Base-by-base conservation (phyloP, 2,888 invertebrate genomes). In the Stenodera caucasica region DNA sequence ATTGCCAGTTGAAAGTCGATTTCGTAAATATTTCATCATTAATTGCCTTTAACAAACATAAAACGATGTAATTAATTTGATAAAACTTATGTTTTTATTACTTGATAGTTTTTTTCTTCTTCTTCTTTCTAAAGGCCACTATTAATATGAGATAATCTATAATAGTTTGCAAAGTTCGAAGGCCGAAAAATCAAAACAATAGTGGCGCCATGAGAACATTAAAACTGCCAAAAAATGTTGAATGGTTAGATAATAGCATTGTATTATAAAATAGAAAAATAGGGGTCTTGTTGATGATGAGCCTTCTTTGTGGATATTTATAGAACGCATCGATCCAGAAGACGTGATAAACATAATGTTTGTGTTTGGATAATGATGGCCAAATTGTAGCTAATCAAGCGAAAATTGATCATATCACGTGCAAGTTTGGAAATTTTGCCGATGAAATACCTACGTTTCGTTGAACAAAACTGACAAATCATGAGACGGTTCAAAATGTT, bases 151-250 rank as follows among this genome's bases (percentile, higher is more conserved):
- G 37, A 40, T 40, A 40, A 40, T 40, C 37, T 15, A 40, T 35
- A 35, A 14, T 14, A 8, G 18, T 40, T 40, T 40, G 37, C 37
- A 40, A 40, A 40, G 37, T 40, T 40, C 8, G 15, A 18, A 40
- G 37, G 8, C 5, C 3, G 37, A 40, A 40, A 18, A 15, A 40
- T 40, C 37, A 63, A 68, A 66, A 69, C 66, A 68, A 66, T 64
- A 53, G 50, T 66, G 73, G 72, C 72, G 72, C 72, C 64, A 63
- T 35, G 58, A 60, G 18, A 60, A 61, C 68, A 72, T 70, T 68
- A 72, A 15, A 70, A 67, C 70, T 70, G 70, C 72, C 70, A 73
- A 73, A 73, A 40, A 40, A 70, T 66, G 70, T 65, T 68, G 66
- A 71, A 72, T 65, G 65, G 65, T 23, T 40, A 40, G 37, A 40